Percentiles rank a stretch among this genome's conserved stretches.
phyloP scores from a whole-genome alignment of 2,888 invertebrate genomes.

The Patella pellucida region DNA sequence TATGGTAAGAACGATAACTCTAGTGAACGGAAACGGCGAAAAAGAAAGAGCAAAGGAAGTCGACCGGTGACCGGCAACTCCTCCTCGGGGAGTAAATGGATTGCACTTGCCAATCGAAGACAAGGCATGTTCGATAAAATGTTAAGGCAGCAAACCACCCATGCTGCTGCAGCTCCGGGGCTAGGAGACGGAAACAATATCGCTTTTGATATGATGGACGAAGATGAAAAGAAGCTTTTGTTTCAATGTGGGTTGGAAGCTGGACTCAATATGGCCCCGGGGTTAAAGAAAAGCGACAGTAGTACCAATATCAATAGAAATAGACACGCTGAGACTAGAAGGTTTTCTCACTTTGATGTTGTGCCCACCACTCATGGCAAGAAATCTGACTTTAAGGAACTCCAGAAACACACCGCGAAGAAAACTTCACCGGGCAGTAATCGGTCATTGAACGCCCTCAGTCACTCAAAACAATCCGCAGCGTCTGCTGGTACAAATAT shows the following conservation, averaged over 20 bases:
- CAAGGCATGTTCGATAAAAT: slow-evolving; percentile 43
- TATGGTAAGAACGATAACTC: slow-evolving; percentile 3
- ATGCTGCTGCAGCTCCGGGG: neutral
- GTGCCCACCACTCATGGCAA: slow-evolving; percentile 36
- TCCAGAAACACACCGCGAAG: slow-evolving; percentile 37
- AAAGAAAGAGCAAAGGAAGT: slow-evolving; percentile 16
- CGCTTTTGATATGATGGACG: slow-evolving; percentile 29
- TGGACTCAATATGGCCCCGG: slow-evolving; percentile 35
- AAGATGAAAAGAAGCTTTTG: slow-evolving; percentile 42
- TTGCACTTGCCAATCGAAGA: slow-evolving; percentile 36
- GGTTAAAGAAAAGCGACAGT: slow-evolving; percentile 44
- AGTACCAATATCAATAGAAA: slow-evolving; percentile 27
- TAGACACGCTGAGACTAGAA: neutral
- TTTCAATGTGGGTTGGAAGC: slow-evolving; percentile 31
- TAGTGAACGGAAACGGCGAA: neutral
- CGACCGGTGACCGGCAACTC: slow-evolving; percentile 27
- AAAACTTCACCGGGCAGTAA: slow-evolving; percentile 14
- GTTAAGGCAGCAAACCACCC: slow-evolving; percentile 38
- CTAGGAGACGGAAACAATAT: slow-evolving; percentile 17
- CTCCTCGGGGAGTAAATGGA: slow-evolving; percentile 43
- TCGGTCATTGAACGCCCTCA: slow-evolving; percentile 11
- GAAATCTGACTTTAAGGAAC: slow-evolving; percentile 44
- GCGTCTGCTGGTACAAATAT: slow-evolving; percentile 15
- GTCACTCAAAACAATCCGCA: slow-evolving; percentile 10
- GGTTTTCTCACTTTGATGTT: slow-evolving; percentile 39